A percentile compares a stretch with the other conserved stretches of the same genome.
Conservation (phyloP, 2,888 invertebrate genomes). For the Hypomecis punctinalis region DNA sequence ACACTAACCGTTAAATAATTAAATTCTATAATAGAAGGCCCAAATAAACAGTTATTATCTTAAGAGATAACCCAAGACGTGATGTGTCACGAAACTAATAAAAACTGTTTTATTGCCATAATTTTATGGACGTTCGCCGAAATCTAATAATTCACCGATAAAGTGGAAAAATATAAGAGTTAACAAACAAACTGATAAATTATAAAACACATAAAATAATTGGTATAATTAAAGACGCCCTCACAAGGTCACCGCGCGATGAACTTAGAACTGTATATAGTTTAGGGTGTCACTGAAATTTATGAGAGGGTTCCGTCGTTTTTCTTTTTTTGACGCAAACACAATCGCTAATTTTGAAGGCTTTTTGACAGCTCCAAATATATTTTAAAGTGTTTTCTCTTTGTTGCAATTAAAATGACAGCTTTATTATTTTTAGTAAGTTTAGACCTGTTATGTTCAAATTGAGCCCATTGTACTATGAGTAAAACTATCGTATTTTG, state of each 20-base stretch:
- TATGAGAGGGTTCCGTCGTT: neutral
- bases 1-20: neutral
- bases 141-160: slow-evolving; percentile 42
- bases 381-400: too few species aligned
- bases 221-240: slow-evolving; percentile 37
- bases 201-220: slow-evolving; percentile 27
- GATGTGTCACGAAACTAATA: slow-evolving; percentile 58
- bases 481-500: too few species aligned
- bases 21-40: slow-evolving; percentile 14
- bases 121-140: slow-evolving; percentile 48
- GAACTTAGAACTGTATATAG: slow-evolving; percentile 36
- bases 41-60: slow-evolving; percentile 52
- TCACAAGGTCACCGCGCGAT: slow-evolving; percentile 48
- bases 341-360: too few species aligned
- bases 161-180: slow-evolving; percentile 35
- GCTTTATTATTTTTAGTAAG: too few species aligned
- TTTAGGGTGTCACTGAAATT: neutral
- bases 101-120: slow-evolving; percentile 61
- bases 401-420: too few species aligned
- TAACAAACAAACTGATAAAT: slow-evolving; percentile 32
- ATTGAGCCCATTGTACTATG: too few species aligned
- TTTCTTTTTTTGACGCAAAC: neutral
- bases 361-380: too few species aligned
- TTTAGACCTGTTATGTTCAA: too few species aligned
- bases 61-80: slow-evolving; percentile 53